Conservation (phyloP, 2,113 vertebrate genomes). For the Scopus umbretta region DNA sequence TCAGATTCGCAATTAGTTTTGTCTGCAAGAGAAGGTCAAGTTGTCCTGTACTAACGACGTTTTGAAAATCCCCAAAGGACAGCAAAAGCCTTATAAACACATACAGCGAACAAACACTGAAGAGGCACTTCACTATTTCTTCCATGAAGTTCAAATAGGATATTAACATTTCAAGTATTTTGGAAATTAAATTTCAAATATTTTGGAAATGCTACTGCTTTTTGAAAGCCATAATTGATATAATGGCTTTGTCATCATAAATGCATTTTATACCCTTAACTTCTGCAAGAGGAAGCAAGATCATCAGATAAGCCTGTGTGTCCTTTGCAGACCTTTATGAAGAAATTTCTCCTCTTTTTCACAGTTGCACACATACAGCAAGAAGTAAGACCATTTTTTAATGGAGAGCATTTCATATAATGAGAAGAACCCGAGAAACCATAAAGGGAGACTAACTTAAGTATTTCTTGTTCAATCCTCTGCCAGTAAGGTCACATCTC, state of each 20-base stretch:
- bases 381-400: not conserved
- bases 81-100: not conserved
- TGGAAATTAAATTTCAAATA: not conserved
- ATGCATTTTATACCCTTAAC: not conserved
- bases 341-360: not conserved
- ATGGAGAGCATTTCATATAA: not conserved
- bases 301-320: not conserved
- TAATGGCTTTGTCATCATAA: not conserved
- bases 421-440: not conserved
- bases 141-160: not conserved
- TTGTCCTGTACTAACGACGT: fast-evolving
- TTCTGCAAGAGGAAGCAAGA: not conserved
- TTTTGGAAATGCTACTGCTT: not conserved
- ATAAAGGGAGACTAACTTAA: not conserved
- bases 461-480: not conserved
- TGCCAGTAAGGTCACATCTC: not conserved
- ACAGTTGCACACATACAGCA: not conserved
- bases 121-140: not conserved
- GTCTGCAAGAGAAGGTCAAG: not conserved
- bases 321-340: not conserved
- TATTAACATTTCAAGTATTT: not conserved
- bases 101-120: not conserved
- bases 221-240: not conserved
- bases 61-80: not conserved
- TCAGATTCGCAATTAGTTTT: not conserved